Percentiles rank a stretch among this genome's conserved stretches.
phyloP scores from a whole-genome alignment of 2,888 invertebrate genomes.

The Hipparchia sbordonii region DNA sequence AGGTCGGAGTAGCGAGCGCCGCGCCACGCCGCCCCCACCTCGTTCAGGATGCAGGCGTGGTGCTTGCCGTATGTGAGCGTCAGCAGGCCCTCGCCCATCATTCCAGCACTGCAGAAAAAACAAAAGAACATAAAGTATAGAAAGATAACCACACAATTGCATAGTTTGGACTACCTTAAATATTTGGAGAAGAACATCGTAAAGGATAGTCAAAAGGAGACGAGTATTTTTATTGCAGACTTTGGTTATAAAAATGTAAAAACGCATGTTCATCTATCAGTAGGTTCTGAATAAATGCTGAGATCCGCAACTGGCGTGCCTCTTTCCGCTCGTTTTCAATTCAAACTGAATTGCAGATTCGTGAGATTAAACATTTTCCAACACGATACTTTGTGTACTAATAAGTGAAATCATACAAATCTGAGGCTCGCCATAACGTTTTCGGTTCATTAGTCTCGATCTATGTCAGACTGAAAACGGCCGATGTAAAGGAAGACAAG shows the following conservation, averaged over 20 bases:
- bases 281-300: slow-evolving; percentile 33
- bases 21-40: slow-evolving; percentile 93
- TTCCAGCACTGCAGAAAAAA: slow-evolving; percentile 76
- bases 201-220: background rate
- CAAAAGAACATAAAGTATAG: slow-evolving; percentile 15
- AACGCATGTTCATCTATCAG: slow-evolving; percentile 11
- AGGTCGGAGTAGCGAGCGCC: slow-evolving; percentile 94
- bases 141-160: background rate
- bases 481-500: slow-evolving; percentile 67
- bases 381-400: slow-evolving; percentile 52
- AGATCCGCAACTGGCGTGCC: slow-evolving; percentile 41
- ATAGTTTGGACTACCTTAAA: background rate
- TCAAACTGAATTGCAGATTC: slow-evolving; percentile 58
- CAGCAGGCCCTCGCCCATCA: slow-evolving; percentile 89
- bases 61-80: slow-evolving; percentile 97
- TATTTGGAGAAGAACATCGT: slow-evolving; percentile 5
- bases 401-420: slow-evolving; percentile 71
- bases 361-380: slow-evolving; percentile 57
- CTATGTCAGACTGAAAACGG: slow-evolving; percentile 65
- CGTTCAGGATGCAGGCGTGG: slow-evolving; percentile 95
- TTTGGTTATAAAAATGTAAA: slow-evolving; percentile 6
- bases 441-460: slow-evolving; percentile 66
- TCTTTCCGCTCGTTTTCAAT: slow-evolving; percentile 46
- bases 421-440: slow-evolving; percentile 59
- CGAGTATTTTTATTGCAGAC: background rate